These are phyloP conservation scores for Falco columbarius DNA, from an alignment of 2,797 vertebrate species.

Conservation along the genomic window DNA sequence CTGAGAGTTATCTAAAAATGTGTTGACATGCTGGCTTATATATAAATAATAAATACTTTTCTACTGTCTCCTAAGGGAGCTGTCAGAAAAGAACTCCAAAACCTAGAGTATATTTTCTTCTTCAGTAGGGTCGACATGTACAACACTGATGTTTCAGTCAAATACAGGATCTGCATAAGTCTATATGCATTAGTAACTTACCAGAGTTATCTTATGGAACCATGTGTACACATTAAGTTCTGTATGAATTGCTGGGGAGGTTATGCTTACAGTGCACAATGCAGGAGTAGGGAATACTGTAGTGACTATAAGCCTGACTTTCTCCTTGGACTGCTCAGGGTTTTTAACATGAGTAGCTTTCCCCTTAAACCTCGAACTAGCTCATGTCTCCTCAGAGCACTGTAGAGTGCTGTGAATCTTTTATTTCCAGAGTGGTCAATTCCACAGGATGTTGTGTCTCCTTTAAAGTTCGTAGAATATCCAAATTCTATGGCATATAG, in stretches of 20 bases:
- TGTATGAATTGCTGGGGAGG: neutral
- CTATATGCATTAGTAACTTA: neutral
- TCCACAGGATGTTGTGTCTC: neutral
- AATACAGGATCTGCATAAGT: neutral
- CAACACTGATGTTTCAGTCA: neutral
- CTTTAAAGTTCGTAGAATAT: neutral
- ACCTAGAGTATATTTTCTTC: neutral
- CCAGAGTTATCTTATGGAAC: neutral
- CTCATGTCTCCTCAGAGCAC: neutral
- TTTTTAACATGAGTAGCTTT: neutral
- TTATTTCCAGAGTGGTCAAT: neutral
- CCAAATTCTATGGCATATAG: neutral
- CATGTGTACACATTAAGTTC: neutral
- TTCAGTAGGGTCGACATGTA: neutral
- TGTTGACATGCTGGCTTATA: slow-evolving; percentile 64
- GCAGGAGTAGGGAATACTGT: neutral
- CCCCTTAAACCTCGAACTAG: neutral
- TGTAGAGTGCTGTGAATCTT: neutral
- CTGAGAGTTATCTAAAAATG: slow-evolving; percentile 64
- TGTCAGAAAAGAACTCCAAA: slow-evolving; percentile 59
- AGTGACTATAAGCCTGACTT: neutral
- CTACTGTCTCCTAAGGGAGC: slow-evolving; percentile 58
- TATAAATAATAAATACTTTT: slow-evolving; percentile 77
- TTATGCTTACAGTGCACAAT: neutral
- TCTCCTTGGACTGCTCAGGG: neutral